These are phyloP conservation scores for Microcaecilia unicolor DNA, from an alignment of 2,797 vertebrate genomes.

Conservation along the genomic window DNA sequence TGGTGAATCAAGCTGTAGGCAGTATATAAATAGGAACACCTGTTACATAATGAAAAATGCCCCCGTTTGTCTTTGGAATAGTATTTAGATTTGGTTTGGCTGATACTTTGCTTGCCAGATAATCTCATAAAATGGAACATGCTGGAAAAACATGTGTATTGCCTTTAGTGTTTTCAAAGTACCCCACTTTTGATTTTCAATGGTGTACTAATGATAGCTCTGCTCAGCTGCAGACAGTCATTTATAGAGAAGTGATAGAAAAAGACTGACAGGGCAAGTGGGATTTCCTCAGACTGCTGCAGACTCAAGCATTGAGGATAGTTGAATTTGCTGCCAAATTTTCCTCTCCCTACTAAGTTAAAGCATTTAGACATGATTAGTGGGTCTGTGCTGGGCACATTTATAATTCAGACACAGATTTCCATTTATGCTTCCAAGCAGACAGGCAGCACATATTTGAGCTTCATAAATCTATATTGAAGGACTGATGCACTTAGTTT, in stretches of 20 bases:
- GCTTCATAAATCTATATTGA: not conserved
- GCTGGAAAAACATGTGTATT: too few relatives aligned
- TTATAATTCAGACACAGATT: conserved; percentile 12
- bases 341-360: not conserved
- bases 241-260: conserved; percentile 17
- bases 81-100: too few relatives aligned
- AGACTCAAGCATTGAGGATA: conserved; percentile 1
- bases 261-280: conserved; percentile 13
- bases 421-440: conserved; percentile 15
- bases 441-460: not conserved
- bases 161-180: too few relatives aligned
- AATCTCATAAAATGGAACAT: too few relatives aligned
- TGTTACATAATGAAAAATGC: too few relatives aligned
- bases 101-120: too few relatives aligned
- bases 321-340: conserved; percentile 3
- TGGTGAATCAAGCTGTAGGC: too few relatives aligned
- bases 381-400: conserved; percentile 1
- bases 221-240: conserved; percentile 12
- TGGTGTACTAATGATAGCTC: conserved; percentile 11
- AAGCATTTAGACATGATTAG: conserved; percentile 12
- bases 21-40: too few relatives aligned
- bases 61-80: too few relatives aligned
- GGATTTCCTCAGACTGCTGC: not conserved
- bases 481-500: conserved; percentile 1
- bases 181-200: conserved; percentile 15